These are phyloP conservation scores for Dasypogon diadema DNA, from an alignment of 2,888 invertebrate species.

Conservation along the genomic window DNA sequence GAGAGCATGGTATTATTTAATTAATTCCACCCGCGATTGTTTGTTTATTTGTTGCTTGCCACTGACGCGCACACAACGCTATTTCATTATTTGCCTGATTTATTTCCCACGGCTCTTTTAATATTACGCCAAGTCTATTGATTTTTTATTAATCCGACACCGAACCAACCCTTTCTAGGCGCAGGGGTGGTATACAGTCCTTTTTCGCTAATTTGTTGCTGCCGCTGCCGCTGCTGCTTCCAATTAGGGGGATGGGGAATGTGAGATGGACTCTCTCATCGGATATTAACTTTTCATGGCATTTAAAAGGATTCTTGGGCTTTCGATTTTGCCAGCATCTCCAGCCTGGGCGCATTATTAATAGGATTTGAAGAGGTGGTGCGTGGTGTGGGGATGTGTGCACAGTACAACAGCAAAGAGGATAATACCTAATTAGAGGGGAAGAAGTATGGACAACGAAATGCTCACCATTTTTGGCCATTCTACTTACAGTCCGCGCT, in stretches of 20 bases:
- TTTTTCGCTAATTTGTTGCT: neutral
- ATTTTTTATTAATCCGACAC: slow-evolving; percentile 21
- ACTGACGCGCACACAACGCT: slow-evolving; percentile 9
- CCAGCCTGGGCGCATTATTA: neutral
- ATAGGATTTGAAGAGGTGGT: slow-evolving; percentile 10
- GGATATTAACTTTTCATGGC: neutral
- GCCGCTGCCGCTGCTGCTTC: too few relatives aligned
- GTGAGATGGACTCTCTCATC: too few relatives aligned
- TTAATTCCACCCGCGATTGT: slow-evolving; percentile 15
- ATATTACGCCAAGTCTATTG: neutral
- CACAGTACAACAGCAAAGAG: neutral
- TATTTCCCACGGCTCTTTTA: neutral
- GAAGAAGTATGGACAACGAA: neutral
- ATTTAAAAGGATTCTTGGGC: neutral
- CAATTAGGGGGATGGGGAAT: too few relatives aligned
- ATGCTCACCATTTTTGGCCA: neutral
- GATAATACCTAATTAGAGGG: neutral
- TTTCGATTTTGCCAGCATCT: slow-evolving; percentile 5
- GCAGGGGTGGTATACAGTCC: too few relatives aligned
- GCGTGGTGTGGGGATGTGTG: neutral
- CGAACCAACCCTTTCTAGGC: neutral
- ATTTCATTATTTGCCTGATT: slow-evolving; percentile 27
- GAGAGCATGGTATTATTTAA: too few relatives aligned
- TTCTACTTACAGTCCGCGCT: neutral
- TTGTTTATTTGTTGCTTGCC: slow-evolving; percentile 24